A percentile compares a stretch with the other conserved stretches of the same genome.
Conservation (phyloP, 2,113 vertebrate species). For the Tiliqua scincoides region DNA sequence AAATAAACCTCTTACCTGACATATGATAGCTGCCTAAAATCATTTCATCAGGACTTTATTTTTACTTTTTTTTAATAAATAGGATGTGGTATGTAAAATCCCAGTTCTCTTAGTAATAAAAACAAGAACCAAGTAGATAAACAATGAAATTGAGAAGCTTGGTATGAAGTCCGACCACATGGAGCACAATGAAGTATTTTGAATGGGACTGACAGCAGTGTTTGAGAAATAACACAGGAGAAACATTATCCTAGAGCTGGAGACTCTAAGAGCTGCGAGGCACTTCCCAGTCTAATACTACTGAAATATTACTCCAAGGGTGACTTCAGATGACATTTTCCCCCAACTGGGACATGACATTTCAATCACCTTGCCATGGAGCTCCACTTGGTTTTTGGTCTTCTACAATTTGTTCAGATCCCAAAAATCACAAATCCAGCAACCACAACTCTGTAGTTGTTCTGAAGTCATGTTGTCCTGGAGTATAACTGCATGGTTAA, state of each 20-base stretch:
- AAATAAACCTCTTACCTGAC: slow-evolving; percentile 33
- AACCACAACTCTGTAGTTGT: background rate
- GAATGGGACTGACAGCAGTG: slow-evolving; percentile 42
- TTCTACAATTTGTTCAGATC: background rate
- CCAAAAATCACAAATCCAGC: background rate
- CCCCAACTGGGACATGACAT: background rate
- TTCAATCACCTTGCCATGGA: background rate
- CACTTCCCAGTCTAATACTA: background rate
- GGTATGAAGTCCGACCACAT: slow-evolving; percentile 24
- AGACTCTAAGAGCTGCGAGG: slow-evolving; percentile 31
- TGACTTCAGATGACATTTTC: background rate
- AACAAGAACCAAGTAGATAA: slow-evolving; percentile 46
- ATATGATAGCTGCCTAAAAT: slow-evolving; percentile 4
- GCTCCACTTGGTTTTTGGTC: background rate
- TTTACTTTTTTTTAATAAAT: slow-evolving; percentile 35
- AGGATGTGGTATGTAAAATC: slow-evolving; percentile 28
- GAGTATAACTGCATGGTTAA: background rate
- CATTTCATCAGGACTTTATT: slow-evolving; percentile 38
- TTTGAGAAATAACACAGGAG: slow-evolving; percentile 50
- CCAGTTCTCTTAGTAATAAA: slow-evolving; percentile 34
- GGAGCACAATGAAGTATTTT: slow-evolving; percentile 46
- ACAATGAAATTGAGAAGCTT: slow-evolving; percentile 23
- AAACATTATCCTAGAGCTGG: background rate
- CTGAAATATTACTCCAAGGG: background rate
- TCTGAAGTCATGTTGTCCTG: background rate